Percentiles rank a stretch among this genome's conserved stretches.
phyloP scores from a whole-genome alignment of 2,113 vertebrate species.

The Ceratotherium simum region DNA sequence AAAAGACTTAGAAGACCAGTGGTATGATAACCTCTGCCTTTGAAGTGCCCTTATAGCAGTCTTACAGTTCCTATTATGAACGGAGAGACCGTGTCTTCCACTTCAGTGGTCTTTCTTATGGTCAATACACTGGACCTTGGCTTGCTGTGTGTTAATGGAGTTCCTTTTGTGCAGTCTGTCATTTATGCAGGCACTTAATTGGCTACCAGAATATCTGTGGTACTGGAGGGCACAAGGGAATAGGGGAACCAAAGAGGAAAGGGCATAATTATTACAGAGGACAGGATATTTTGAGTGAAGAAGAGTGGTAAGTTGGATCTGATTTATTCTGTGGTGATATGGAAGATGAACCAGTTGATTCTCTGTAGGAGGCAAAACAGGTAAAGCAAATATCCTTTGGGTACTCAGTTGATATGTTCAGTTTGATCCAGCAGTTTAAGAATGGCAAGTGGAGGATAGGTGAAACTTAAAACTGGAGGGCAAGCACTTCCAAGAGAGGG shows the following conservation, averaged over 20 bases:
- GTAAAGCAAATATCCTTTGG: not conserved
- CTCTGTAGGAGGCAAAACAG: not conserved
- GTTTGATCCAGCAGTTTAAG: slow-evolving; percentile 28
- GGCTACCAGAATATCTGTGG: slow-evolving; percentile 6
- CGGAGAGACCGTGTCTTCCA: not conserved
- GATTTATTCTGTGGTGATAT: slow-evolving; percentile 19
- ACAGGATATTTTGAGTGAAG: slow-evolving; percentile 19
- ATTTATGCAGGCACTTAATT: slow-evolving; percentile 13
- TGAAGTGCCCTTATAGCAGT: not conserved
- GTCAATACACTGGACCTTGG: not conserved
- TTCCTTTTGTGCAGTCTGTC: not conserved
- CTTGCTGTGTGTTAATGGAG: not conserved
- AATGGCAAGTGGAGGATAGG: slow-evolving; percentile 12
- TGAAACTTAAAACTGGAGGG: slow-evolving; percentile 32
- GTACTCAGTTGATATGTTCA: not conserved
- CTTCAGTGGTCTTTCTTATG: not conserved
- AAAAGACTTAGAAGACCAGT: not conserved
- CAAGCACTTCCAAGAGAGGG: not conserved
- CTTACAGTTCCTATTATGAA: not conserved
- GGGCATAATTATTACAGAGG: not conserved
- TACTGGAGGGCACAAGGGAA: not conserved
- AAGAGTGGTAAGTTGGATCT: not conserved
- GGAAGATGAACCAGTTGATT: not conserved
- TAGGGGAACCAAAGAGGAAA: not conserved
- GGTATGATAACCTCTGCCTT: not conserved